Evolutionary conservation across 2,797 vertebrate species (phyloP).

Genomic region (Gymnocypris eckloni): DNA sequence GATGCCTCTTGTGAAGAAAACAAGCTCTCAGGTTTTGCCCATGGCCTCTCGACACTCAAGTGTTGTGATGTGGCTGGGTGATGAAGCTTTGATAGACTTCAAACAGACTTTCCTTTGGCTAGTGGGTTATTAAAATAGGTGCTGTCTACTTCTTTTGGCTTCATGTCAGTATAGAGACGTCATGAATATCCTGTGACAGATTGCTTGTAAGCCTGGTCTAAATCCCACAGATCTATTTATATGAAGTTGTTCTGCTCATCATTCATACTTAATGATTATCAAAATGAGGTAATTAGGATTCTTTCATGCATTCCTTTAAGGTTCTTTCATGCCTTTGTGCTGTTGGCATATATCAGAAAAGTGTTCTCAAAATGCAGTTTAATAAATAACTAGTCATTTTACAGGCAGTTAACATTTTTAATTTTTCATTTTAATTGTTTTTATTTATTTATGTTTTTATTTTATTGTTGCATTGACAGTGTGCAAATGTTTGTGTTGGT

Average conservation of each 20-base stretch:
- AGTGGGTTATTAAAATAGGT: conserved; percentile 21
- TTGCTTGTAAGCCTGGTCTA: not conserved
- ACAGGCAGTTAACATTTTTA: not conserved
- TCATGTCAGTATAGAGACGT: conserved; percentile 7
- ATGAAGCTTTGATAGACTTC: conserved; percentile 56
- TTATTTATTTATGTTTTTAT: not conserved
- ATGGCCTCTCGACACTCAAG: conserved; percentile 66
- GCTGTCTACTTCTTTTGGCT: conserved; percentile 8
- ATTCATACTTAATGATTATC: not conserved
- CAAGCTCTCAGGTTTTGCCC: conserved; percentile 63
- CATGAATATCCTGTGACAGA: not conserved
- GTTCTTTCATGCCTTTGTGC: not conserved
- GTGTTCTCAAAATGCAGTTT: not conserved
- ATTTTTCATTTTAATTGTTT: not conserved
- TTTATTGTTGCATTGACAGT: not conserved
- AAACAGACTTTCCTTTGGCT: conserved; percentile 35
- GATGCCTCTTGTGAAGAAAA: conserved; percentile 64
- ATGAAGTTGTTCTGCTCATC: not conserved
- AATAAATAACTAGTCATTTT: not conserved
- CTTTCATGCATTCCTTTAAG: not conserved
- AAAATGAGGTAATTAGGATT: not conserved
- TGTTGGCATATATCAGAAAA: not conserved
- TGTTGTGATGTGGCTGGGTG: conserved; percentile 66
- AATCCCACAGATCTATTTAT: conserved; percentile 11
- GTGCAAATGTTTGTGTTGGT: not conserved